These are phyloP conservation scores for Drosophila santomea DNA, from an alignment of 1,140 invertebrate genomes.

Conservation along the genomic window DNA sequence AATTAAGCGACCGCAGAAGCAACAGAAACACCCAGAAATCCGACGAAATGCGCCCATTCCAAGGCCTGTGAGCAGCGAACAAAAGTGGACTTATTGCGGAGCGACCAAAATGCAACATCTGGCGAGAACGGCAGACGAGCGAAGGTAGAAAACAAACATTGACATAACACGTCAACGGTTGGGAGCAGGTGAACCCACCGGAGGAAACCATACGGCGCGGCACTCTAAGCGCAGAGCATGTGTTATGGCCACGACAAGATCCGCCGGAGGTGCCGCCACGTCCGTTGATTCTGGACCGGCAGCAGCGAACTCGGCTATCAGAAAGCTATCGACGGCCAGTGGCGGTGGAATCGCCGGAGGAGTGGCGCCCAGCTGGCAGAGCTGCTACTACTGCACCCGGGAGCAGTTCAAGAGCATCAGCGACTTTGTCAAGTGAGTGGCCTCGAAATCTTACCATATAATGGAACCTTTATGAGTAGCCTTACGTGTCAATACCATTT, in stretches of 20 bases:
- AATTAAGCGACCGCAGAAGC: constrained; percentile 34
- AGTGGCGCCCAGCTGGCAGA: constrained; percentile 85
- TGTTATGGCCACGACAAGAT: constrained; percentile 69
- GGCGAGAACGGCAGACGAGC: neutral
- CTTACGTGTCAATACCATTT: neutral
- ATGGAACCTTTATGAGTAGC: neutral
- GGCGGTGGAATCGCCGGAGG: constrained; percentile 10
- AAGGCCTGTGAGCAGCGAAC: neutral
- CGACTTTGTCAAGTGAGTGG: constrained; percentile 86
- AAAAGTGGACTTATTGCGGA: neutral
- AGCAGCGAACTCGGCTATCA: neutral
- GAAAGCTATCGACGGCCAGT: constrained; percentile 53
- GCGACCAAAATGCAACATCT: constrained; percentile 29
- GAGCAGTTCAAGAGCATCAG: constrained; percentile 85
- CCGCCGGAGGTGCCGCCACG: constrained; percentile 20
- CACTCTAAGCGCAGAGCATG: constrained; percentile 46
- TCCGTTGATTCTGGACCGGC: constrained; percentile 6
- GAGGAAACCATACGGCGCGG: constrained; percentile 30
- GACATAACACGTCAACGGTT: constrained; percentile 79
- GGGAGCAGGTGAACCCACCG: constrained; percentile 22
- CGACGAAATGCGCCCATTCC: constrained; percentile 6
- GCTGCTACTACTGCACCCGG: constrained; percentile 86
- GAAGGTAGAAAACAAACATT: constrained; percentile 56
- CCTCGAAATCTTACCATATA: neutral
- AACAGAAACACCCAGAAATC: constrained; percentile 10